Percentiles rank a stretch among this genome's conserved stretches.
Conservation (phyloP, 2,113 vertebrate species). For the Hystrix brachyura region DNA sequence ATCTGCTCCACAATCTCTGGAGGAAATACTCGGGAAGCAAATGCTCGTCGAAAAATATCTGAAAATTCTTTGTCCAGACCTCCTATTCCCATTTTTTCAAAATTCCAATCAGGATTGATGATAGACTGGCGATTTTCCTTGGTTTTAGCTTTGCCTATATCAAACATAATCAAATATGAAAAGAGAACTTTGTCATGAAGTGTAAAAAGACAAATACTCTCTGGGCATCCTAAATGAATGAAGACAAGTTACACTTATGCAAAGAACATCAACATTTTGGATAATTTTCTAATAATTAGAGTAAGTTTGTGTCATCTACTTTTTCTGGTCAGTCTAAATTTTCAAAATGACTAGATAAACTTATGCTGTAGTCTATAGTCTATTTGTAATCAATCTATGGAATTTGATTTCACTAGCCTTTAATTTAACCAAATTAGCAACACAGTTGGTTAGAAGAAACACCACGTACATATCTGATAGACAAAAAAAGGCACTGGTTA, state of each 20-base stretch:
- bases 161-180: constrained; percentile 50
- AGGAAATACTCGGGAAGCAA: constrained; percentile 98
- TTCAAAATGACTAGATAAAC: not conserved
- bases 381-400: not conserved
- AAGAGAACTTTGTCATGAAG: constrained; percentile 20
- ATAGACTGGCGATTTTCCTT: constrained; percentile 96
- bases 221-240: not conserved
- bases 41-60: constrained; percentile 97
- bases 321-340: constrained; percentile 25
- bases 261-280: not conserved
- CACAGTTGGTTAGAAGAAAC: constrained; percentile 61
- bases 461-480: constrained; percentile 2
- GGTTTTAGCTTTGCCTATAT: constrained; percentile 95
- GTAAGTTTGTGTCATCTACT: not conserved
- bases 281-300: not conserved
- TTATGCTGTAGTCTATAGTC: not conserved
- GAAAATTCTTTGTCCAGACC: constrained; percentile 99
- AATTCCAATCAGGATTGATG: constrained; percentile 99
- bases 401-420: not conserved
- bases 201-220: not conserved
- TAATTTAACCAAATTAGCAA: constrained; percentile 52
- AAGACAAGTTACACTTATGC: not conserved
- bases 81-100: constrained; percentile 99
- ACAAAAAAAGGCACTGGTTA: not conserved
- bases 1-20: constrained; percentile 98